These are phyloP conservation scores for Cydia strobilella DNA, from an alignment of 1,140 invertebrate species.

Conservation along the genomic window DNA sequence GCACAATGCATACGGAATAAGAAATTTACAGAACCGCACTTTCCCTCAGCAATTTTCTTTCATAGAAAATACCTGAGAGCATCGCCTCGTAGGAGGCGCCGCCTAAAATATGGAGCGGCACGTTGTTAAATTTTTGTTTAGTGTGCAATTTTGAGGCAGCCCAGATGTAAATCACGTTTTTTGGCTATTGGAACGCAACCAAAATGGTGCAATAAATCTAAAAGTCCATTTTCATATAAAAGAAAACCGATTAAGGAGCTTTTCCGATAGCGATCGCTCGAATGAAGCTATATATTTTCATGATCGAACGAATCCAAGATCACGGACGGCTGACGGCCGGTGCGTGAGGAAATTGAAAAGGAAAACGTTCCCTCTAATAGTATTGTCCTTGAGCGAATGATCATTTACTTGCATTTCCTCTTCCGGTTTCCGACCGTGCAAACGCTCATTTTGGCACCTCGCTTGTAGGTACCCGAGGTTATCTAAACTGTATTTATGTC, in stretches of 20 bases:
- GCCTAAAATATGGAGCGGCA: conserved; percentile 62
- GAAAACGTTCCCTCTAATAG: conserved; percentile 68
- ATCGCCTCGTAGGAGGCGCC: conserved; percentile 49
- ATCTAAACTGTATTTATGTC: not conserved
- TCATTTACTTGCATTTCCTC: conserved; percentile 56
- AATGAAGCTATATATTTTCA: conserved; percentile 79
- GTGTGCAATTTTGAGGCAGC: conserved; percentile 65
- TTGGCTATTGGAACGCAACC: conserved; percentile 66
- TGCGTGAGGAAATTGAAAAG: conserved; percentile 74
- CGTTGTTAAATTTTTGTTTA: conserved; percentile 72
- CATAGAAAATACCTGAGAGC: conserved; percentile 71
- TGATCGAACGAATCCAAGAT: conserved; percentile 76
- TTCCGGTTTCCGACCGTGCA: conserved; percentile 33
- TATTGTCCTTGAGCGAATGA: conserved; percentile 58
- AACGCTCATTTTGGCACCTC: conserved; percentile 24
- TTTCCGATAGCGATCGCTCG: conserved; percentile 75
- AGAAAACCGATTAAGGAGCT: conserved; percentile 80
- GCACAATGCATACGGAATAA: conserved; percentile 77
- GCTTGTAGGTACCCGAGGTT: not conserved
- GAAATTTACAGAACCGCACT: conserved; percentile 73
- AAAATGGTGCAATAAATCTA: conserved; percentile 76
- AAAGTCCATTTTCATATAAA: conserved; percentile 79
- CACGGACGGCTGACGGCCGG: conserved; percentile 69
- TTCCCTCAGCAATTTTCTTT: conserved; percentile 71
- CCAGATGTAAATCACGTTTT: conserved; percentile 69